These are phyloP conservation scores for Sinocyclocheilus rhinocerous DNA, from an alignment of 2,113 vertebrate genomes.

Conservation along the genomic window DNA sequence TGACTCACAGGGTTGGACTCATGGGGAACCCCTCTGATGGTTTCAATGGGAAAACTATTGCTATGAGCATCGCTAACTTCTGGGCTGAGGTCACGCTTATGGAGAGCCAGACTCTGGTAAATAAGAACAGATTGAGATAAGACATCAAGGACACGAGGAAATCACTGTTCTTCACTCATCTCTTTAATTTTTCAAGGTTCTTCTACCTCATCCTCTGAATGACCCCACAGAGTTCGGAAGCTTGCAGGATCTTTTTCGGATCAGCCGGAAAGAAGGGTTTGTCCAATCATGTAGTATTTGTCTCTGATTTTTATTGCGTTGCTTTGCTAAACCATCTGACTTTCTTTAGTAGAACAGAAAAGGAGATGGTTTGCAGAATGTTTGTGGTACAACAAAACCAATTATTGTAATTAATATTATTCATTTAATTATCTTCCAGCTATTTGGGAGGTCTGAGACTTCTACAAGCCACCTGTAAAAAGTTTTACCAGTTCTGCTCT, in stretches of 20 bases:
- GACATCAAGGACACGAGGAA: neutral
- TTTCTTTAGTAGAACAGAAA: too few species aligned
- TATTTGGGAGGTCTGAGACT: constrained; percentile 82
- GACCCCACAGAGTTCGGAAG: constrained; percentile 85
- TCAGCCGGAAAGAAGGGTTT: constrained; percentile 83
- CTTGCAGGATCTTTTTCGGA: constrained; percentile 81
- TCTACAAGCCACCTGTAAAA: constrained; percentile 83
- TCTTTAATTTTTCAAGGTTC: constrained; percentile 64
- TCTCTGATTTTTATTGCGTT: neutral
- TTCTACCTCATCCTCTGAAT: constrained; percentile 81
- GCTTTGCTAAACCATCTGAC: neutral
- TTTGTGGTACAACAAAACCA: neutral
- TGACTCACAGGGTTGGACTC: constrained; percentile 75
- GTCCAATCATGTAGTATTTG: neutral
- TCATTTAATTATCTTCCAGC: constrained; percentile 56
- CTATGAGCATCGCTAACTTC: constrained; percentile 83
- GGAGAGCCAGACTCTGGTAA: constrained; percentile 79
- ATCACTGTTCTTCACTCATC: neutral
- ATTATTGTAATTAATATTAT: neutral
- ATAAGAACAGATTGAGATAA: neutral
- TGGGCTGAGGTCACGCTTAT: constrained; percentile 82
- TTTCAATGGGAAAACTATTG: constrained; percentile 83
- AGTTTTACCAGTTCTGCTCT: constrained; percentile 85
- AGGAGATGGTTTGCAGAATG: neutral
- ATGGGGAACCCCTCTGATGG: constrained; percentile 86